phyloP scores from a whole-genome alignment of 2,113 vertebrate genomes.

The Pollachius pollachius region DNA sequence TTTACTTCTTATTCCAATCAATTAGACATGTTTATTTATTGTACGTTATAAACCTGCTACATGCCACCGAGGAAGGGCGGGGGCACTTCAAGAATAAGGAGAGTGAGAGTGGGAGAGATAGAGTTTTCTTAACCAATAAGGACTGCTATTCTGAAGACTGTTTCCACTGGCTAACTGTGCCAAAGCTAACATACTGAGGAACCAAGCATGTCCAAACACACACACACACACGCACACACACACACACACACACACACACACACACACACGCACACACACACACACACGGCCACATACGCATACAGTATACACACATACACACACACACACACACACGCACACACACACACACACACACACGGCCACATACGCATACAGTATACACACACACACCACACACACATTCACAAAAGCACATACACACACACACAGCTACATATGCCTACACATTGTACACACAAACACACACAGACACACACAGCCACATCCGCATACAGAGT shows the following conservation, averaged over 20 bases:
- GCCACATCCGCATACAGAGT: background rate
- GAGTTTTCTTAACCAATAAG: too few species aligned
- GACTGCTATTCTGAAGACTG: too few species aligned
- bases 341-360: background rate
- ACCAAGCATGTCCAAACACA: background rate
- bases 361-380: conserved; percentile 6
- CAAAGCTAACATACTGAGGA: too few species aligned
- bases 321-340: background rate
- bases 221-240: conserved; percentile 9
- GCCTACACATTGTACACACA: background rate
- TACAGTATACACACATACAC: background rate
- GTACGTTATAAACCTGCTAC: too few species aligned
- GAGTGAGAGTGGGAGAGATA: too few species aligned
- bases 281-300: background rate
- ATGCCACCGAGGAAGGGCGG: too few species aligned
- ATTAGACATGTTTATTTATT: too few species aligned
- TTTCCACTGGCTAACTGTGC: too few species aligned
- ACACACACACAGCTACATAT: background rate
- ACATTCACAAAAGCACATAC: background rate
- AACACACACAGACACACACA: background rate
- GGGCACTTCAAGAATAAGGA: too few species aligned
- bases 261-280: conserved; percentile 1
- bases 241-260: background rate
- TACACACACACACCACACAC: conserved; percentile 3
- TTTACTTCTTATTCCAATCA: too few species aligned